A percentile compares a stretch with the other conserved stretches of the same genome.
These are phyloP conservation scores for Cheirogaleus major DNA, from an alignment of 2,797 vertebrate species.

Conservation along the genomic window DNA sequence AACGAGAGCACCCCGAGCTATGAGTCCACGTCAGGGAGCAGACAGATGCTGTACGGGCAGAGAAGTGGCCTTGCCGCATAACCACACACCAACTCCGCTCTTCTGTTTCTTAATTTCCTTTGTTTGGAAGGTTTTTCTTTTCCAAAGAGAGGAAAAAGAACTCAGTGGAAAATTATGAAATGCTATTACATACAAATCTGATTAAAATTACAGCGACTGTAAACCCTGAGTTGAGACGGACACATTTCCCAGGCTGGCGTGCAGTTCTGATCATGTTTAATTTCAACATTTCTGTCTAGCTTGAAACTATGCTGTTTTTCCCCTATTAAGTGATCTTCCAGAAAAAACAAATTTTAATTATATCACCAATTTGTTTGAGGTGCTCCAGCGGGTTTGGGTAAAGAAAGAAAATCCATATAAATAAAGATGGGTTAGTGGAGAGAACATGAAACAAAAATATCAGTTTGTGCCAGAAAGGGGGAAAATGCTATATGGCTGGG, in stretches of 20 bases:
- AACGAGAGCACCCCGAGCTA: not conserved
- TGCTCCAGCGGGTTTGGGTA: not conserved
- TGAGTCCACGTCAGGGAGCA: not conserved
- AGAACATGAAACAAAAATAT: constrained; percentile 9
- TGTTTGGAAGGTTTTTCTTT: constrained; percentile 61
- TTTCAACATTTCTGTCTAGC: not conserved
- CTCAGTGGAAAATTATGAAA: constrained; percentile 69
- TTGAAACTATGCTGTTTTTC: not conserved
- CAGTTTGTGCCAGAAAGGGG: not conserved
- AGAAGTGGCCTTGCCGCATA: not conserved
- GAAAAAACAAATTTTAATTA: constrained; percentile 8
- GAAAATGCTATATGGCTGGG: not conserved
- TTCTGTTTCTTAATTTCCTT: constrained; percentile 51
- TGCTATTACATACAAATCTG: constrained; percentile 55
- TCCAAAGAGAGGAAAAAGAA: constrained; percentile 42
- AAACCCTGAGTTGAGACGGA: not conserved
- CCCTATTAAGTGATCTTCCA: not conserved
- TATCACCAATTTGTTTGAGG: constrained; percentile 24
- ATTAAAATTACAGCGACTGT: constrained; percentile 57
- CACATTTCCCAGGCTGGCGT: not conserved
- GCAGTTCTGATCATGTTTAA: not conserved
- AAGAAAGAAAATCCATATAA: constrained; percentile 38
- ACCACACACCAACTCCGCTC: not conserved
- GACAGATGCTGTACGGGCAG: not conserved
- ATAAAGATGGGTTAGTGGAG: not conserved